These are phyloP conservation scores for Dioctria linearis DNA, from an alignment of 2,888 invertebrate species.

Conservation along the genomic window DNA sequence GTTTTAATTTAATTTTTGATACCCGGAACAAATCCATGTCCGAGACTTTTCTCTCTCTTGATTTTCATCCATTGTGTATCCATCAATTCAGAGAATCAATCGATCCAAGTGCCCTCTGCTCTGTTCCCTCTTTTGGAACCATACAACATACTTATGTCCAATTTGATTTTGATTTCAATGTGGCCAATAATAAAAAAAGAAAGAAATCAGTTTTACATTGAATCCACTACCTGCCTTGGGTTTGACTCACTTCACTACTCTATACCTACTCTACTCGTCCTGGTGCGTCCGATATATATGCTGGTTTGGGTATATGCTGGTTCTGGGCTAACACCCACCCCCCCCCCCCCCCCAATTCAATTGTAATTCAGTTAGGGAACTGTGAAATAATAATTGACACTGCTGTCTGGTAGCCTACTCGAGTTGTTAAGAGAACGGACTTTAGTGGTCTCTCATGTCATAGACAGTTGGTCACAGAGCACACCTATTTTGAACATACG, in stretches of 20 bases:
- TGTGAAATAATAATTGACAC: constrained; percentile 31
- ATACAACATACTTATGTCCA: too few species aligned
- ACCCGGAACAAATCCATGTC: constrained; percentile 12
- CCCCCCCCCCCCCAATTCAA: constrained; percentile 6
- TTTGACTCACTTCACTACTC: too few species aligned
- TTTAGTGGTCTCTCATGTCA: not conserved
- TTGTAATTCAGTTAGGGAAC: constrained; percentile 22
- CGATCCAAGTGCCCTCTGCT: too few species aligned
- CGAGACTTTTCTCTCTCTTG: not conserved
- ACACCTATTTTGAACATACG: too few species aligned
- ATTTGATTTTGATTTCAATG: too few species aligned
- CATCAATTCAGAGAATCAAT: too few species aligned
- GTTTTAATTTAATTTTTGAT: constrained; percentile 37
- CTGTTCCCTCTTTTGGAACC: too few species aligned
- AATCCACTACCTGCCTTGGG: too few species aligned
- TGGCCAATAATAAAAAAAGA: too few species aligned
- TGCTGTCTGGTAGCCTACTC: not conserved
- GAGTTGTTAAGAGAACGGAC: constrained; percentile 17
- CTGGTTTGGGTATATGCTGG: not conserved
- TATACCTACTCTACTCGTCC: not conserved
- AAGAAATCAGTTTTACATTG: too few species aligned
- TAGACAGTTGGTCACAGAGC: not conserved
- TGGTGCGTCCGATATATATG: not conserved
- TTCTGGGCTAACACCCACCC: not conserved
- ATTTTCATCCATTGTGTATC: too few species aligned